Evolutionary conservation across 2,797 vertebrate species (phyloP).

Genomic region (Tinamus major): DNA sequence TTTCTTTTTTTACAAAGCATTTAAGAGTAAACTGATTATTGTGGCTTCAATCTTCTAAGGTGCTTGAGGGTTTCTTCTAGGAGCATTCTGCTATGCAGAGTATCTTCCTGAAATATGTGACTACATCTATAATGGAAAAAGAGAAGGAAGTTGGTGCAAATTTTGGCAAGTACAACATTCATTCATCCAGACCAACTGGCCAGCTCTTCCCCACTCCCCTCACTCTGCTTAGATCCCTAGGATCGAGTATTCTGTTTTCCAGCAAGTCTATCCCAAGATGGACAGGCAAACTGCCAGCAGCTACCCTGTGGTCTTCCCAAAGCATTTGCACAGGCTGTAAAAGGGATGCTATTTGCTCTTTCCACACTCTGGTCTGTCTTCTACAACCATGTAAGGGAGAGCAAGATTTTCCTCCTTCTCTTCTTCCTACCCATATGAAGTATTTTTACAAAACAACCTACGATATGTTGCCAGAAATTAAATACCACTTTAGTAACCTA

Average conservation of each 20-base stretch:
- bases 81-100: background rate
- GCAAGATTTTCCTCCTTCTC: background rate
- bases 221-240: background rate
- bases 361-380: background rate
- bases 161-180: background rate
- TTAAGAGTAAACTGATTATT: background rate
- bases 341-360: background rate
- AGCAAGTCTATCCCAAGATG: background rate
- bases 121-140: background rate
- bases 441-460: conserved; percentile 37
- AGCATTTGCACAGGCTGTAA: background rate
- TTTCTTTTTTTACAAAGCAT: background rate
- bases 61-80: background rate
- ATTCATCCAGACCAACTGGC: background rate
- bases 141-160: background rate
- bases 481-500: conserved; percentile 26
- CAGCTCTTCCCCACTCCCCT: background rate
- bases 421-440: conserved; percentile 27
- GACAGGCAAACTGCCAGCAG: background rate
- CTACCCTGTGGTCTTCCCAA: background rate
- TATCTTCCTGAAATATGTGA: background rate
- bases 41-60: background rate
- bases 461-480: conserved; percentile 33
- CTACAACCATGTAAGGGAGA: conserved; percentile 54
- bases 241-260: background rate